These are phyloP conservation scores for Drosophila prosaltans DNA, from an alignment of 1,140 invertebrate genomes.

Conservation along the genomic window DNA sequence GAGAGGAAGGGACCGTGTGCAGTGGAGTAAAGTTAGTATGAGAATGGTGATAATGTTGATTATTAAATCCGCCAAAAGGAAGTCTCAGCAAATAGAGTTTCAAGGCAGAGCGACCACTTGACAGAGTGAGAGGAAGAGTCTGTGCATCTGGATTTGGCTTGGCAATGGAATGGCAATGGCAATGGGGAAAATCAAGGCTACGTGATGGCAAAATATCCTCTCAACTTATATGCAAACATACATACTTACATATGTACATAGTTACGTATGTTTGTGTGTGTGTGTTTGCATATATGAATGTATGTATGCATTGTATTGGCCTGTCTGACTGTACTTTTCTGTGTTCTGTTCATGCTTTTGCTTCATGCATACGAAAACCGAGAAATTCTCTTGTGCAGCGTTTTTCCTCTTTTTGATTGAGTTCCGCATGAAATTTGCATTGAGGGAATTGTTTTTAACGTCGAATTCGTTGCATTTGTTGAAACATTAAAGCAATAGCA, in stretches of 20 bases:
- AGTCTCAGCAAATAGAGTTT: slow-evolving; percentile 48
- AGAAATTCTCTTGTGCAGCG: slow-evolving; percentile 30
- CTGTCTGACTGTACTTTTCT: slow-evolving; percentile 19
- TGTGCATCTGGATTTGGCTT: slow-evolving; percentile 14
- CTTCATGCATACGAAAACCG: slow-evolving; percentile 53
- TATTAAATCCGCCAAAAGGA: slow-evolving; percentile 55
- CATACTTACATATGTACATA: neutral
- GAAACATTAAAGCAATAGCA: slow-evolving; percentile 3
- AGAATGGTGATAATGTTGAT: slow-evolving; percentile 42
- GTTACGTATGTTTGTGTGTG: neutral
- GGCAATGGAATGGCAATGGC: slow-evolving; percentile 19
- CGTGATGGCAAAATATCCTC: slow-evolving; percentile 34
- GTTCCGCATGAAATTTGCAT: slow-evolving; percentile 64
- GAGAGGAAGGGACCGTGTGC: neutral
- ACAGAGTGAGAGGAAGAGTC: slow-evolving; percentile 38
- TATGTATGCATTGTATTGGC: slow-evolving; percentile 12
- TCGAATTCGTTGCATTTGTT: slow-evolving; percentile 5
- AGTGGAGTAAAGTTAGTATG: neutral
- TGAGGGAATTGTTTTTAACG: slow-evolving; percentile 55
- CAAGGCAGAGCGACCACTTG: slow-evolving; percentile 24
- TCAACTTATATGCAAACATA: slow-evolving; percentile 12
- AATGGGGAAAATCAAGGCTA: slow-evolving; percentile 48
- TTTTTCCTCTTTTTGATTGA: slow-evolving; percentile 41
- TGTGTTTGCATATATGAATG: slow-evolving; percentile 20
- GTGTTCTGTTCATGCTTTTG: slow-evolving; percentile 35